Evolutionary conservation across 2,797 vertebrate genomes (phyloP).

Genomic region (Phoebastria nigripes): DNA sequence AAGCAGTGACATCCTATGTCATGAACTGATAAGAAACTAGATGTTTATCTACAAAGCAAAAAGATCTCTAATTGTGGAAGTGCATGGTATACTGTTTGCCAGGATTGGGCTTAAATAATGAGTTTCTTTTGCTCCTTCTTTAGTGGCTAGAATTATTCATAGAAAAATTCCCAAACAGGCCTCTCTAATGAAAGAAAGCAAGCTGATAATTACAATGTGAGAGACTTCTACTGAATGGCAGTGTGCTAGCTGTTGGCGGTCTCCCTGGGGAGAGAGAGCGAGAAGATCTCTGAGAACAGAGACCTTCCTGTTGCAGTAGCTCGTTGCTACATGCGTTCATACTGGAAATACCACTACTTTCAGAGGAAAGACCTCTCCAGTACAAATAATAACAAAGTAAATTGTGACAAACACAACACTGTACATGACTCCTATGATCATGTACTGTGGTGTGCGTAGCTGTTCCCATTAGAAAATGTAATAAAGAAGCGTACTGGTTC

Average conservation of each 20-base stretch:
- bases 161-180: background rate
- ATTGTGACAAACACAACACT: background rate
- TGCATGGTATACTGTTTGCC: rapidly evolving
- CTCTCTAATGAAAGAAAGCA: background rate
- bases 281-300: background rate
- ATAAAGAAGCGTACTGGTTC: background rate
- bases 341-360: background rate
- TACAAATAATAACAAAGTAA: background rate
- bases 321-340: background rate
- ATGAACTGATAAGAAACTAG: background rate
- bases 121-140: background rate
- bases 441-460: rapidly evolving
- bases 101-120: background rate
- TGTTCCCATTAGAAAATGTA: background rate
- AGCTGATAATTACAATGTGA: background rate
- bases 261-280: background rate
- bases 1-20: background rate
- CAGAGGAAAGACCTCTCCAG: background rate
- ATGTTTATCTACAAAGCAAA: background rate
- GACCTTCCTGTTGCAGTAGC: background rate
- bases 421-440: rapidly evolving
- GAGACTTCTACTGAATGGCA: background rate
- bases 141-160: background rate
- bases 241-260: rapidly evolving
- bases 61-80: background rate